Evolutionary conservation across 2,888 invertebrate genomes (phyloP).

Genomic region (Cheilosia soror): DNA sequence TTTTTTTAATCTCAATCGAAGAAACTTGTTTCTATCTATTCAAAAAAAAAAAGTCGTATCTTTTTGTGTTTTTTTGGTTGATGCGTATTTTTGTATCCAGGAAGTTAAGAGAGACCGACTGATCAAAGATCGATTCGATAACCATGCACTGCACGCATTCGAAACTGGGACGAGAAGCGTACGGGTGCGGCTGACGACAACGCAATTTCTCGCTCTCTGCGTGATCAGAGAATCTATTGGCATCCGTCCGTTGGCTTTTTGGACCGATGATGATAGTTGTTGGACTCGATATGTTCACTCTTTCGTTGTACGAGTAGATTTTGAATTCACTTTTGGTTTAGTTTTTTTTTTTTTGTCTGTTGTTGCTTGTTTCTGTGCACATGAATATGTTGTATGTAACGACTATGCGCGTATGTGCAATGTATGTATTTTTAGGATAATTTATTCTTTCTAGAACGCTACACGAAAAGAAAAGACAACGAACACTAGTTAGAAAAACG

Average conservation of each 20-base stretch:
- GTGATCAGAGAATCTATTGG: slow-evolving; percentile 53
- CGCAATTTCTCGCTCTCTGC: slow-evolving; percentile 40
- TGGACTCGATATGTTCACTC: slow-evolving; percentile 59
- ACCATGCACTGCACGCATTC: slow-evolving; percentile 38
- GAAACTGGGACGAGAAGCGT: slow-evolving; percentile 7
- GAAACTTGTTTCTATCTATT: slow-evolving; percentile 49
- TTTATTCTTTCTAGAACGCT: slow-evolving; percentile 60
- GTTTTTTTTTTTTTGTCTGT: slow-evolving; percentile 13
- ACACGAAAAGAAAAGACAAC: slow-evolving; percentile 37
- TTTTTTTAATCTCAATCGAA: slow-evolving; percentile 47
- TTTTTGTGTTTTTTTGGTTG: slow-evolving; percentile 39
- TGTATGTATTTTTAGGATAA: slow-evolving; percentile 70
- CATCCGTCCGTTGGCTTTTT: slow-evolving; percentile 73
- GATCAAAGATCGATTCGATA: slow-evolving; percentile 74
- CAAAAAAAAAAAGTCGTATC: slow-evolving; percentile 13
- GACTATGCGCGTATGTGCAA: slow-evolving; percentile 60
- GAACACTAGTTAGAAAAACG: slow-evolving; percentile 42
- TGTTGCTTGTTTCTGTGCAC: slow-evolving; percentile 55
- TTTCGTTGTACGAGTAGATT: slow-evolving; percentile 73
- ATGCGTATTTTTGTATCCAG: slow-evolving; percentile 73
- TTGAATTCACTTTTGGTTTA: slow-evolving; percentile 67
- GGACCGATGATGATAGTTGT: slow-evolving; percentile 34
- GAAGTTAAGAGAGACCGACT: slow-evolving; percentile 54
- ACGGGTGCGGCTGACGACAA: slow-evolving; percentile 12
- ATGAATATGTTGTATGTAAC: slow-evolving; percentile 47